Evolutionary conservation across 2,113 vertebrate genomes (phyloP), one percentile per base, ranked within the genome.

Genomic region (Aleadryas rufinucha): DNA sequence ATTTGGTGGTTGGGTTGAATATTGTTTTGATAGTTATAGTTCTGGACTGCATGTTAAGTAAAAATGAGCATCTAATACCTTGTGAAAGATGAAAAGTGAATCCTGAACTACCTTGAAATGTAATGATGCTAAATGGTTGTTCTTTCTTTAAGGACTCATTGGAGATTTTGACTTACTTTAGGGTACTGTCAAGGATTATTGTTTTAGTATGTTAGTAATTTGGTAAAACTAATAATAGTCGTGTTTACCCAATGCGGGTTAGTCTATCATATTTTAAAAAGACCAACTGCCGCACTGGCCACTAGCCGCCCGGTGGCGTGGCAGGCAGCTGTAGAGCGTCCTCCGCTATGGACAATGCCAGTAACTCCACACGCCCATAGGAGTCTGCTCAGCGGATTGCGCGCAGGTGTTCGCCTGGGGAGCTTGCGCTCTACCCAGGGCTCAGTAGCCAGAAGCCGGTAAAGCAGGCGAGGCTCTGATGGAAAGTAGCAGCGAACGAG

Each of bases 1-100:
- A 96, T 97, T 82, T 95, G 84, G 41, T 95, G 47, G 28, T 91
- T 93, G 65, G 56, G 61, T 93, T 97, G 93, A 94, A 92, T 97
- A 78, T 77, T 91, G 54, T 95, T 87, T 97, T 95, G 60, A 85
- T 88, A 64, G 57, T 68, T 90, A 83, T 3, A 78, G 31, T 90
- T 96, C 65, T 80, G 49, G 75, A 53, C 44, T 96, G 37, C 82
- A 88, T 79, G 75, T 97, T 95, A 88, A 72, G 44, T 90, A 89
- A 93, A 95, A 87, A 41, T 78, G 85, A 95, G 84, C 41, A 75
- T 72, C 76, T 70, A 93, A 94, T 87, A 95, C 27, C 54, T 85
- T 89, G 39, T 22, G 50, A 76, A 87, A 72, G 45, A 53, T 4
- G 14, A 78, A 64, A 77, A 89, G 23, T 69, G 18, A 92, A 59